Evolutionary conservation across 2,888 invertebrate species (phyloP).

Genomic region (Cheilosia variabilis): DNA sequence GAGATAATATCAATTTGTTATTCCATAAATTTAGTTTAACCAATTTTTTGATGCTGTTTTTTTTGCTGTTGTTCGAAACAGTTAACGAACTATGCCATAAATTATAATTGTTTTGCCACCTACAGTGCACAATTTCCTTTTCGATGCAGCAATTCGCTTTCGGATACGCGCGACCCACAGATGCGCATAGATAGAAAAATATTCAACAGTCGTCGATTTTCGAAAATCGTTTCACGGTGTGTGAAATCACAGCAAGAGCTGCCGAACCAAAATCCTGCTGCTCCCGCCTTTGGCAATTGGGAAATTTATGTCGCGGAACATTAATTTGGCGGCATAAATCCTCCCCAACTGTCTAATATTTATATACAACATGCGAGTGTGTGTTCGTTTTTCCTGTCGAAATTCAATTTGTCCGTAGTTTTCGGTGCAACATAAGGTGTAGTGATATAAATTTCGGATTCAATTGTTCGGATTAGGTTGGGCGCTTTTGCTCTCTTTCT

Average conservation of each 20-base stretch:
- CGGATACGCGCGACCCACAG: background rate
- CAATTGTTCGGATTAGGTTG: slow-evolving; percentile 3
- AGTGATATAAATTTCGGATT: slow-evolving; percentile 20
- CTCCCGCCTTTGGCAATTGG: slow-evolving; percentile 53
- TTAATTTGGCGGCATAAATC: slow-evolving; percentile 63
- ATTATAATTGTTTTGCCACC: slow-evolving; percentile 65
- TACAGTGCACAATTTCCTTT: slow-evolving; percentile 53
- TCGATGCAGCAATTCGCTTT: slow-evolving; percentile 14
- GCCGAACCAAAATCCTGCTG: slow-evolving; percentile 23
- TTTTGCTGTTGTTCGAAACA: slow-evolving; percentile 20
- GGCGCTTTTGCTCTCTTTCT: too few species aligned
- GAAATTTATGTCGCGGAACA: slow-evolving; percentile 62
- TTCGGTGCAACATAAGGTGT: slow-evolving; percentile 2
- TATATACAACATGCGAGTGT: slow-evolving; percentile 8
- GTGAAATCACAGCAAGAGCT: slow-evolving; percentile 41
- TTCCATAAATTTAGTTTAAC: slow-evolving; percentile 54
- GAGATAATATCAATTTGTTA: slow-evolving; percentile 61
- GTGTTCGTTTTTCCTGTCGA: background rate
- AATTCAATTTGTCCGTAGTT: slow-evolving; percentile 18
- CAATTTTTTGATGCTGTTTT: background rate
- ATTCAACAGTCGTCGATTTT: slow-evolving; percentile 42
- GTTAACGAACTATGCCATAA: slow-evolving; percentile 60
- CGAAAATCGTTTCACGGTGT: slow-evolving; percentile 40
- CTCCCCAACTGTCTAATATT: slow-evolving; percentile 41
- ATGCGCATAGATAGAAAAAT: slow-evolving; percentile 20